These are phyloP conservation scores for Stratiomys singularior DNA, from an alignment of 2,888 invertebrate genomes.

Conservation along the genomic window DNA sequence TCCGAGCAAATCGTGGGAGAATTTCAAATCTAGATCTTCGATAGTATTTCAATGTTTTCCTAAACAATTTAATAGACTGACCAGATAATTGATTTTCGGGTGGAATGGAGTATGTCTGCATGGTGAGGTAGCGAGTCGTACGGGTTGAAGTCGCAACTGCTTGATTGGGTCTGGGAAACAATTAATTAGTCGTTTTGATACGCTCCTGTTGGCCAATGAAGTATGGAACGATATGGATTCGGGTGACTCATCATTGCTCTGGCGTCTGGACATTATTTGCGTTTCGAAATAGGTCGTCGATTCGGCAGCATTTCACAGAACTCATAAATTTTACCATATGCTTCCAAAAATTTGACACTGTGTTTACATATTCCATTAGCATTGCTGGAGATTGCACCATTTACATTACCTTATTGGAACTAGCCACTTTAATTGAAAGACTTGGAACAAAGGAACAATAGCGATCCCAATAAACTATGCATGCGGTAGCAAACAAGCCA, in stretches of 20 bases:
- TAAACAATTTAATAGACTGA: slow-evolving; percentile 37
- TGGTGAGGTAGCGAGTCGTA: too few relatives aligned
- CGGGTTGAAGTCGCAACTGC: too few relatives aligned
- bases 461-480: not conserved
- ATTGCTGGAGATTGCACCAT: slow-evolving; percentile 12
- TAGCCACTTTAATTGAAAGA: slow-evolving; percentile 12
- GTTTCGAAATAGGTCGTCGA: not conserved
- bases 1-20: slow-evolving; percentile 35
- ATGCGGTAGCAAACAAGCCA: not conserved
- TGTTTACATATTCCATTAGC: slow-evolving; percentile 32
- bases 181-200: too few relatives aligned
- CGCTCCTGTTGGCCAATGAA: not conserved
- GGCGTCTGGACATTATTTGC: too few relatives aligned
- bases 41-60: not conserved
- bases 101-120: not conserved
- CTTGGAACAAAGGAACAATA: slow-evolving; percentile 32
- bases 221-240: not conserved
- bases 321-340: not conserved
- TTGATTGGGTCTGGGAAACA: too few relatives aligned
- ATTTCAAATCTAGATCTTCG: slow-evolving; percentile 34
- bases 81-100: slow-evolving; percentile 41
- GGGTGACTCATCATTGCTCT: not conserved
- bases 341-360: not conserved
- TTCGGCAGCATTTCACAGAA: not conserved
- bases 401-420: slow-evolving; percentile 29